Evolutionary conservation across 2,888 invertebrate genomes (phyloP).

Genomic region (Ernsta delagoae): DNA sequence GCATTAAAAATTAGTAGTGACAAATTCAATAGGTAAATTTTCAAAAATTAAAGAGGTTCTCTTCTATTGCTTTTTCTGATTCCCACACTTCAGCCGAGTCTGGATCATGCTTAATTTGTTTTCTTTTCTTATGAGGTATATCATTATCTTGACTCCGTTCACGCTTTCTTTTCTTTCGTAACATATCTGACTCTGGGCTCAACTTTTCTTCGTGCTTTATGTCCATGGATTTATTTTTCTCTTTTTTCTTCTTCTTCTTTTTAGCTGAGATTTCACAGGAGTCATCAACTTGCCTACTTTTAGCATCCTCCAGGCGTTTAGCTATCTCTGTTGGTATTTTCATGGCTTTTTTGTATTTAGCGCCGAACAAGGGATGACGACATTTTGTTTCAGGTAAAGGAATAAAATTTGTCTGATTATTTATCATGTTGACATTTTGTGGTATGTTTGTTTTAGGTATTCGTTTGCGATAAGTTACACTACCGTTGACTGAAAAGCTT

Average conservation of each 20-base stretch:
- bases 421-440: conserved; percentile 53
- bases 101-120: conserved; percentile 54
- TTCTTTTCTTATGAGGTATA: conserved; percentile 47
- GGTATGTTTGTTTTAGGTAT: conserved; percentile 63
- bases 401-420: conserved; percentile 60
- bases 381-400: conserved; percentile 60
- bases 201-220: conserved; percentile 29
- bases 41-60: conserved; percentile 71
- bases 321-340: conserved; percentile 56
- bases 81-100: conserved; percentile 66
- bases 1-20: too few relatives aligned
- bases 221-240: conserved; percentile 40
- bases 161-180: conserved; percentile 54
- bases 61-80: conserved; percentile 70
- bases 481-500: conserved; percentile 52
- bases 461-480: conserved; percentile 59
- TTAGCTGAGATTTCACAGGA: conserved; percentile 45
- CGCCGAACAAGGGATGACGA: conserved; percentile 72
- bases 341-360: conserved; percentile 63
- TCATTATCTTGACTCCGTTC: conserved; percentile 47
- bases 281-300: conserved; percentile 35
- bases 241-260: conserved; percentile 59
- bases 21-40: too few relatives aligned
- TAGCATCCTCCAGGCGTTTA: conserved; percentile 49
- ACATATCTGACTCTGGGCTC: conserved; percentile 27